A percentile compares a stretch with the other conserved stretches of the same genome.
phyloP scores from a whole-genome alignment of 2,113 vertebrate genomes.

The Brachyhypopomus gauderio region DNA sequence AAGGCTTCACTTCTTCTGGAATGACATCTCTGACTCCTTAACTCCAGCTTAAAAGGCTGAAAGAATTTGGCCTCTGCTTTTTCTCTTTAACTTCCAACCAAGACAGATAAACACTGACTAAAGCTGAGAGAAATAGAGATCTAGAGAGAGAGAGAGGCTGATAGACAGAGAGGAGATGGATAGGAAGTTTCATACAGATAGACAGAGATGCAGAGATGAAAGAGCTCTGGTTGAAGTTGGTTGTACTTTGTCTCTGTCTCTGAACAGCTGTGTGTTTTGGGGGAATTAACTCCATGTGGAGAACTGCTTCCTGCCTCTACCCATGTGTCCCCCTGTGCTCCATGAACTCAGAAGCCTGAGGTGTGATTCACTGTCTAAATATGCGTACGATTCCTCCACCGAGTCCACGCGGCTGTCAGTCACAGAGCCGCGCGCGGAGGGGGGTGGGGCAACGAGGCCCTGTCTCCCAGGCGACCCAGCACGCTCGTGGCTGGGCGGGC shows the following conservation, averaged over 20 bases:
- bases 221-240: background rate
- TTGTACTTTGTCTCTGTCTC: background rate
- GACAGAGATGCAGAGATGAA: background rate
- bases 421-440: too few relatives aligned
- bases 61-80: background rate
- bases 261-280: background rate
- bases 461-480: too few relatives aligned
- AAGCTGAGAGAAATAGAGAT: background rate
- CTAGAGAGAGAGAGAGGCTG: background rate
- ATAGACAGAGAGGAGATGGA: background rate
- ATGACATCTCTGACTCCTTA: background rate
- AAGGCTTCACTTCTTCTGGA: background rate
- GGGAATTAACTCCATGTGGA: conserved; percentile 25
- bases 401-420: too few relatives aligned
- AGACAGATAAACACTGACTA: background rate
- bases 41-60: background rate
- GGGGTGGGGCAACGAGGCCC: too few relatives aligned
- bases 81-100: background rate
- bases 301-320: background rate
- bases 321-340: background rate
- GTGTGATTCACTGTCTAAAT: conserved; percentile 66
- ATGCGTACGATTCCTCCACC: too few relatives aligned
- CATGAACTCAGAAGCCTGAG: conserved; percentile 32
- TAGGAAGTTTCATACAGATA: background rate
- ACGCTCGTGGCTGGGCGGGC: too few relatives aligned